phyloP scores from a whole-genome alignment of 1,140 invertebrate genomes.

The Branchinecta lindahli region DNA sequence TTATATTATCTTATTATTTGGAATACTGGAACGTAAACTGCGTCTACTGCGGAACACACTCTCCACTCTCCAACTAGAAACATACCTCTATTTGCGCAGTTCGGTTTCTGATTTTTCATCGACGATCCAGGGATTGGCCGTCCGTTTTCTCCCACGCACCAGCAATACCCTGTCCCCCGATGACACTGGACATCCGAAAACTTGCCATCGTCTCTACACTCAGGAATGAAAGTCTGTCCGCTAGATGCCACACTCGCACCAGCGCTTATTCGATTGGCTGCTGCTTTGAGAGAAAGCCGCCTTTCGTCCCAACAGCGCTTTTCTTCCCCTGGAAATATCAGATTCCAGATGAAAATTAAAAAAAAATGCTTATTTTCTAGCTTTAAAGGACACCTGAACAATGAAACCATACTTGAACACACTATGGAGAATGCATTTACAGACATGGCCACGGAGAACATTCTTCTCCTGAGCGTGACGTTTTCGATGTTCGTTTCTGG shows the following conservation, averaged over 20 bases:
- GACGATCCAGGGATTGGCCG: slow-evolving; percentile 36
- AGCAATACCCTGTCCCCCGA: slow-evolving; percentile 52
- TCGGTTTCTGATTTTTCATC: slow-evolving; percentile 27
- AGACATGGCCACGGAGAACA: too few relatives aligned
- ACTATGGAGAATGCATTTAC: too few relatives aligned
- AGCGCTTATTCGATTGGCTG: slow-evolving; percentile 23
- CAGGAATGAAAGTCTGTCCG: slow-evolving; percentile 35
- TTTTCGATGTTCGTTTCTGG: too few relatives aligned
- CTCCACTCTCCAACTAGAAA: too few relatives aligned
- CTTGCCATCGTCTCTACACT: slow-evolving; percentile 59
- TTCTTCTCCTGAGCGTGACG: too few relatives aligned
- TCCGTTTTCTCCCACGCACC: slow-evolving; percentile 67
- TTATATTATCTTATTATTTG: too few relatives aligned
- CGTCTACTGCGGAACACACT: too few relatives aligned
- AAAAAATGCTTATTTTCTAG: neutral
- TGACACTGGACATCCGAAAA: slow-evolving; percentile 73
- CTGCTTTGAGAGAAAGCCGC: slow-evolving; percentile 17
- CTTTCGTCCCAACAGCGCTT: slow-evolving; percentile 37
- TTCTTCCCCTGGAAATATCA: slow-evolving; percentile 19
- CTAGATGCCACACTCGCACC: slow-evolving; percentile 19
- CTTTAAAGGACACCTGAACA: slow-evolving; percentile 11
- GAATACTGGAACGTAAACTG: too few relatives aligned
- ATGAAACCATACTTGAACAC: too few relatives aligned
- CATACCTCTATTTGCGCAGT: slow-evolving; percentile 27
- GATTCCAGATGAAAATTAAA: slow-evolving; percentile 15